phyloP scores from a whole-genome alignment of 1,140 invertebrate genomes.

The fruit fly (Drosophila melanogaster) region Release_6_plus_ISO1_MT NT_033779.5:21668501-21669000 shows the following conservation, averaged over 20 bases:
- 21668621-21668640: constrained; percentile 44
- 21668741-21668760: constrained; percentile 60
- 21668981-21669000: constrained; percentile 87
- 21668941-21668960: constrained; percentile 86
- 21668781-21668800: constrained; percentile 69
- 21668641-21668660: constrained; percentile 53
- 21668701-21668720: constrained; percentile 71
- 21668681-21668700: constrained; percentile 72
- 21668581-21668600: constrained; percentile 84
- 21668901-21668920: constrained; percentile 79
- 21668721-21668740: constrained; percentile 67
- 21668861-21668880: constrained; percentile 93
- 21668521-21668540: constrained; percentile 86
- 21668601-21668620: constrained; percentile 90
- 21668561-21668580: constrained; percentile 90
- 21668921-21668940: constrained; percentile 83
- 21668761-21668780: constrained; percentile 74
- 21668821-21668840: constrained; percentile 89
- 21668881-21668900: constrained; percentile 81
- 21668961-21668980: constrained; percentile 89
- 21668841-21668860: constrained; percentile 79
- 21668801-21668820: constrained; percentile 37
- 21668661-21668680: constrained; percentile 70
- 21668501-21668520: constrained; percentile 71
- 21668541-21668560: constrained; percentile 91